Base-by-base conservation (phyloP, 2,113 vertebrate genomes). In the Forbesichthys papilliferus region DNA sequence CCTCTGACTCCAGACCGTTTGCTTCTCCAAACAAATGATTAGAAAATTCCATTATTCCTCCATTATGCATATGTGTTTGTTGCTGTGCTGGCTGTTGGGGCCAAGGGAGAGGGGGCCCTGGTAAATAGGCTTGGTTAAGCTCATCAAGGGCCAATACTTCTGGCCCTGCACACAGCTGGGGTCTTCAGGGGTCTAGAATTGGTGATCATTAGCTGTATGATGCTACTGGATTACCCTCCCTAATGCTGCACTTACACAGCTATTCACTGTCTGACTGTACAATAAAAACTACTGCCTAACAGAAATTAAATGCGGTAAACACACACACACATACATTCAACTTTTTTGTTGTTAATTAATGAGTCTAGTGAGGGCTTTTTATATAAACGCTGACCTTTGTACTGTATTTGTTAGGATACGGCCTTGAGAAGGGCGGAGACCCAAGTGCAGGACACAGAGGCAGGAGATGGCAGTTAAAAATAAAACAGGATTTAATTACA, bases 11-110 rank as follows among this genome's bases (percentile, higher is more conserved):
- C 11, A 76, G 27, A 9, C 64, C 78, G 80, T 75, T 64, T 66
- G 48, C 59, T 42, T 77, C 77, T 79, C 87, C 87, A 91, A 91
- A 91, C 88, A 90, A 91, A 91, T 90, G 88, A 93, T 91, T 89
- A 86, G 88, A 90, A 83, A 88, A 92, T 90, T 87, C 86, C 89
- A 93, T 93, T 92, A 91, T 93, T 89, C 86, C 83, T 87, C 88
- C 89, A 91, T 91, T 92, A 92, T 92, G 90, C 90, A 93, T 93
- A 80, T 86, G 90, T 85, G 89, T 91, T 87, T 84, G 88, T 11
- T 58, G 80, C 79, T 77, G 61, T 84, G 66, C 74, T 63, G 75
- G 59, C 80, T 54, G 79, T 69, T 64, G 60, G 48, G 66, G 75
- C 67, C 59, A 0, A 59, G 11, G 73, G 53, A 73, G 69, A 79